phyloP scores from a whole-genome alignment of 2,888 invertebrate species.

The Glomeris marginata region DNA sequence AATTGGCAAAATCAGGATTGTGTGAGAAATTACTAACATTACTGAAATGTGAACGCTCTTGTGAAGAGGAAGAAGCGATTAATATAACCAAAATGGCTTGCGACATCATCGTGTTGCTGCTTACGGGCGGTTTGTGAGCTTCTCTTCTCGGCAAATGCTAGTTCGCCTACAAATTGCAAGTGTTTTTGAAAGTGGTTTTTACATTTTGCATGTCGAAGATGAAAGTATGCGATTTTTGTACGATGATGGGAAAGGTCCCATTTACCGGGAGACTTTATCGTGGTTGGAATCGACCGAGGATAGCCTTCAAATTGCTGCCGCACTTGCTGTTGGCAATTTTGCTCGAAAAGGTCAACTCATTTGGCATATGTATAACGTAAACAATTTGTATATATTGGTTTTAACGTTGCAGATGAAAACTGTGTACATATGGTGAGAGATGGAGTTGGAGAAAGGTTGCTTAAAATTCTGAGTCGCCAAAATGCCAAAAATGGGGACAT shows the following conservation, averaged over 20 bases:
- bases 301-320: conserved; percentile 64
- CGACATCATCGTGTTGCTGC: conserved; percentile 64
- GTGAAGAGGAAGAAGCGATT: conserved; percentile 46
- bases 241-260: conserved; percentile 52
- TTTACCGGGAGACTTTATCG: conserved; percentile 51
- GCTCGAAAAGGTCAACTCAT: conserved; percentile 47
- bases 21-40: conserved; percentile 59
- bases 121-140: conserved; percentile 58
- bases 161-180: too few relatives aligned
- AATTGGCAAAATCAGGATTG: conserved; percentile 58
- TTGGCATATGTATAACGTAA: background rate
- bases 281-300: conserved; percentile 53
- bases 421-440: conserved; percentile 67
- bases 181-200: too few relatives aligned
- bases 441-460: conserved; percentile 52
- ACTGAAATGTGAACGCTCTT: conserved; percentile 50
- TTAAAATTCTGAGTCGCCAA: conserved; percentile 36
- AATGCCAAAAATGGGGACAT: conserved; percentile 45
- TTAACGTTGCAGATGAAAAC: conserved; percentile 45
- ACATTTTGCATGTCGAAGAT: conserved; percentile 39
- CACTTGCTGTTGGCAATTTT: conserved; percentile 76
- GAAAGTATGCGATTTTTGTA: conserved; percentile 76
- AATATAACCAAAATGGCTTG: conserved; percentile 67
- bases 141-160: too few relatives aligned
- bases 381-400: background rate